phyloP scores from a whole-genome alignment of 2,797 vertebrate species.

The Esox lucius region DNA sequence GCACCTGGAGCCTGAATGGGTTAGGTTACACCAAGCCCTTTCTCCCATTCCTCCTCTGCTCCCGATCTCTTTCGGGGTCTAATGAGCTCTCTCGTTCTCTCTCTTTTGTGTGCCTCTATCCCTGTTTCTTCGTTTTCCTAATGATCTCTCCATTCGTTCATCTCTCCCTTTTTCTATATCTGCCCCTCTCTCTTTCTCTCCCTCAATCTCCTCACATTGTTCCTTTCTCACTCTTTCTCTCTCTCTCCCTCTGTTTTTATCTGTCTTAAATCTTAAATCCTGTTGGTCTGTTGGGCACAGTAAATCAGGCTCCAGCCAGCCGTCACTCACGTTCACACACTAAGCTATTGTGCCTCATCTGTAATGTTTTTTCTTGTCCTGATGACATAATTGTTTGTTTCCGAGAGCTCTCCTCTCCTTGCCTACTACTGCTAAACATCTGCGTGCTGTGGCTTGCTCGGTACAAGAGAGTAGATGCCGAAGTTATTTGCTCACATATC shows the following conservation, averaged over 20 bases:
- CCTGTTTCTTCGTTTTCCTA: not conserved
- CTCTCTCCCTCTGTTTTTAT: not conserved
- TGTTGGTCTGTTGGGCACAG: not conserved
- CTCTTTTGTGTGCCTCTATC: not conserved
- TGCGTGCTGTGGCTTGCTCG: not conserved
- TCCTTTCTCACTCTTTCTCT: not conserved
- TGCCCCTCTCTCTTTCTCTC: not conserved
- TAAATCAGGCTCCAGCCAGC: not conserved
- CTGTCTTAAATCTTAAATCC: not conserved
- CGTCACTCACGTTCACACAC: slow-evolving; percentile 13
- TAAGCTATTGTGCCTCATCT: not conserved
- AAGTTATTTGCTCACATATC: not conserved
- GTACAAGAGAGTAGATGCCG: not conserved
- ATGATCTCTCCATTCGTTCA: not conserved
- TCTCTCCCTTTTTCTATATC: not conserved
- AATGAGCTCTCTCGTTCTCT: not conserved
- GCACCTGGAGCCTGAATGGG: slow-evolving; percentile 49
- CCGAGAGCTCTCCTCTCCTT: not conserved
- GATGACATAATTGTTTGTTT: not conserved
- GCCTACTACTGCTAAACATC: not conserved
- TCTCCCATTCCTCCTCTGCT: not conserved
- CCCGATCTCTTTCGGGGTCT: not conserved
- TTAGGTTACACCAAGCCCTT: slow-evolving; percentile 43
- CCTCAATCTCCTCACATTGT: not conserved
- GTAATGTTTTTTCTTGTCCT: not conserved